Percentiles rank a stretch among this genome's conserved stretches.
These are phyloP conservation scores for Drosophila bunnanda DNA, from an alignment of 2,888 invertebrate species.

Conservation along the genomic window DNA sequence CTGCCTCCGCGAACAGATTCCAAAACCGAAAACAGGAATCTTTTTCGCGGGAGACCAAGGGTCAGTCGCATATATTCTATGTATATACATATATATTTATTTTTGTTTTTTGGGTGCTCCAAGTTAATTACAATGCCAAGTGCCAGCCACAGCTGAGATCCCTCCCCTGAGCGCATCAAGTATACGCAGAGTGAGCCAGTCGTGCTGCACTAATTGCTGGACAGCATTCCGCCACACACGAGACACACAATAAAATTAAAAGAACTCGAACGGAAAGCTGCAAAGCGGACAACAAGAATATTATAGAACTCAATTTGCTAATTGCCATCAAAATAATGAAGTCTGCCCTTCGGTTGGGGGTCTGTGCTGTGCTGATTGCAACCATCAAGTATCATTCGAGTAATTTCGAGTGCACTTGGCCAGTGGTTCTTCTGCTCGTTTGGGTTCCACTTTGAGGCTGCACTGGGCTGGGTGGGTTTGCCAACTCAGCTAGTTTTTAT, in stretches of 20 bases:
- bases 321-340: slow-evolving; percentile 81
- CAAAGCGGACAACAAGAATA: slow-evolving; percentile 48
- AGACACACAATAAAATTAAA: slow-evolving; percentile 52
- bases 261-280: slow-evolving; percentile 45
- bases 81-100: neutral
- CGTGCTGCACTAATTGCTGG: slow-evolving; percentile 67
- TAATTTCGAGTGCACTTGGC: slow-evolving; percentile 74
- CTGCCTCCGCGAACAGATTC: slow-evolving; percentile 1
- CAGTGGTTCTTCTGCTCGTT: slow-evolving; percentile 40
- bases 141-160: neutral
- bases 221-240: slow-evolving; percentile 37
- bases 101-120: neutral
- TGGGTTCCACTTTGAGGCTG: slow-evolving; percentile 29
- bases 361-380: slow-evolving; percentile 64
- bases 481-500: neutral
- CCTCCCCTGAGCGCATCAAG: slow-evolving; percentile 40
- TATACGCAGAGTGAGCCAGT: slow-evolving; percentile 62
- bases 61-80: neutral
- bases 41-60: neutral
- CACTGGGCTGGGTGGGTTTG: slow-evolving; percentile 1
- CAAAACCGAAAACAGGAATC: slow-evolving; percentile 5
- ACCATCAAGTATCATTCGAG: slow-evolving; percentile 80
- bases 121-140: slow-evolving; percentile 31
- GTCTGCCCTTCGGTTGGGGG: slow-evolving; percentile 41
- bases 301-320: slow-evolving; percentile 79